Evolutionary conservation across 2,113 vertebrate genomes (phyloP), one percentile per base, ranked within the genome.

Genomic region (Elephas maximus): DNA sequence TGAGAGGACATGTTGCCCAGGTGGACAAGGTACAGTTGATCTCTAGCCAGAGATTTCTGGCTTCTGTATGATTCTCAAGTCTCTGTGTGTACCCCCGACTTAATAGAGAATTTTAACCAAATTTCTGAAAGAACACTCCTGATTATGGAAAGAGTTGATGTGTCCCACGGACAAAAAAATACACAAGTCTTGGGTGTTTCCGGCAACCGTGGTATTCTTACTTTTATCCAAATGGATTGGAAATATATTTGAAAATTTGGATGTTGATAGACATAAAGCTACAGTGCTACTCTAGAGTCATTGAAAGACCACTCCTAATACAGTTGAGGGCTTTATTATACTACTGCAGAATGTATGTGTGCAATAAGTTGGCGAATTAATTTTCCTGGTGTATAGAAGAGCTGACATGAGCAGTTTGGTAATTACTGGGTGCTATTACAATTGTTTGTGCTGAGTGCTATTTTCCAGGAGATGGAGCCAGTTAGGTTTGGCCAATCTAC

Each of bases 351-450:
- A 53, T 88, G 26, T 80, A 26, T 48, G 51, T 69, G 97, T 97
- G 96, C 91, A 97, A 94, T 97, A 96, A 90, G 76, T 67, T 63
- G 63, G 51, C 79, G 90, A 92, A 37, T 93, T 96, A 78, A 33
- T 82, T 95, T 89, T 86, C 85, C 69, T 78, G 92, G 85, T 74
- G 45, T 96, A 28, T 60, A 63, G 77, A 83, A 91, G 81, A 93
- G 88, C 90, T 41, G n/a, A 8, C 30, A 33, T 0, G 2, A 94
- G 95, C 96, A 96, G 91, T 79, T 44, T 77, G 96, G 89, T 83
- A 37, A 84, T 91, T 88, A 86, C 44, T 93, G 97, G 97, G 98
- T 97, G 97, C 97, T 97, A 97, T 95, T 87, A 76, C 8, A 92
- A 37, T 97, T 94, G 96, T 44, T 80, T 81, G 88, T 60, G 89